A percentile compares a stretch with the other conserved stretches of the same genome.
Conservation (phyloP, 1,140 invertebrate species). For the Cardiocondyla obscurior region DNA sequence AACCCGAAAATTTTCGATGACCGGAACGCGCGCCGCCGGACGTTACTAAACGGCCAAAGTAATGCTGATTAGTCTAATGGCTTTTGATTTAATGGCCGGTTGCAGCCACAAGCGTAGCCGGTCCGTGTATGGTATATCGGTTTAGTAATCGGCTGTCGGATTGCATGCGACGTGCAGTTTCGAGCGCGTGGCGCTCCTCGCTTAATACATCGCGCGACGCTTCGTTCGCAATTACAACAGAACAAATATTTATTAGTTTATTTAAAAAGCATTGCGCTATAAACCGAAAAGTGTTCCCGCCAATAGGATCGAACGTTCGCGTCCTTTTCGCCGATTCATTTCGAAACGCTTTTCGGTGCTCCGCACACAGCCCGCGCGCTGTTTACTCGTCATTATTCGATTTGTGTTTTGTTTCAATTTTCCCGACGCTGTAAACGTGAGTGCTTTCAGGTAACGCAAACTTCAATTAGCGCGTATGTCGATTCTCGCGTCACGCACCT, state of each 20-base stretch:
- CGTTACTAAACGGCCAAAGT: conserved; percentile 36
- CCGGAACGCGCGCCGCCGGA: not conserved
- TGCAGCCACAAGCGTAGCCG: conserved; percentile 21
- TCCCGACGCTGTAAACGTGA: not conserved
- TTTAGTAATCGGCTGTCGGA: conserved; percentile 61
- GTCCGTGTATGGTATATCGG: not conserved
- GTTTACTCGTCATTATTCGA: conserved; percentile 31
- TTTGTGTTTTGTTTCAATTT: conserved; percentile 45
- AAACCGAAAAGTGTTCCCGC: not conserved
- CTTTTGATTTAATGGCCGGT: conserved; percentile 67
- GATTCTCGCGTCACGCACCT: not conserved
- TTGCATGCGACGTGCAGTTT: conserved; percentile 62
- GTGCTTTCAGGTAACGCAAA: not conserved
- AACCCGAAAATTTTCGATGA: conserved; percentile 20
- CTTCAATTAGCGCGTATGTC: conserved; percentile 9
- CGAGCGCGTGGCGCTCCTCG: conserved; percentile 39
- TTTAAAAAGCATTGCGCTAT: conserved; percentile 59
- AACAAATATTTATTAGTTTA: conserved; percentile 66
- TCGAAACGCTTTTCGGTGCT: conserved; percentile 7
- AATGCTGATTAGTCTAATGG: conserved; percentile 68
- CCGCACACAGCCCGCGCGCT: not conserved
- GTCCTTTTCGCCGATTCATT: not conserved
- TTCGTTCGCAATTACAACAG: conserved; percentile 62
- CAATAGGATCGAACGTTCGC: not conserved
- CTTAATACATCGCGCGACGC: conserved; percentile 39